These are phyloP conservation scores for Hafferia zeledoni DNA, from an alignment of 2,797 vertebrate species.

Conservation along the genomic window DNA sequence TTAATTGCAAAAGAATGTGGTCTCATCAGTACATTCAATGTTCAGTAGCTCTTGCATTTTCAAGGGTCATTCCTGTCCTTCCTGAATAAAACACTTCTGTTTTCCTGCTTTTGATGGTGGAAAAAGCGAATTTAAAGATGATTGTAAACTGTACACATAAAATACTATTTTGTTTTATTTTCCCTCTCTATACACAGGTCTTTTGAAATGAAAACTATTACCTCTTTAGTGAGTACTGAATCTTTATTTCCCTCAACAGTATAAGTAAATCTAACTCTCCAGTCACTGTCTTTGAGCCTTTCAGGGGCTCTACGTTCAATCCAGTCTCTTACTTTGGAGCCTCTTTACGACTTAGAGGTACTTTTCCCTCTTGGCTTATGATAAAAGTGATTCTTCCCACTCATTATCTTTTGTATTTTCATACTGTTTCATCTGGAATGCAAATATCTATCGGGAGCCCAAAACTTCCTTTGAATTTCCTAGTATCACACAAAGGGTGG, in stretches of 20 bases:
- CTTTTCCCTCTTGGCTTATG: slow-evolving; percentile 51
- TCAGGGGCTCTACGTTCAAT: slow-evolving; percentile 28
- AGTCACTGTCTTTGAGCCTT: background rate
- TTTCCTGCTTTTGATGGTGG: background rate
- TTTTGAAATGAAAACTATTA: background rate
- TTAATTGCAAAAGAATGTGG: background rate
- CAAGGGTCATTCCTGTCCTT: background rate
- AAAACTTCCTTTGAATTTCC: slow-evolving; percentile 9
- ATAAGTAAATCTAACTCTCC: background rate
- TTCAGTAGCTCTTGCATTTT: background rate
- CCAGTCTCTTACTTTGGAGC: slow-evolving; percentile 11
- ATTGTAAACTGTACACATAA: background rate
- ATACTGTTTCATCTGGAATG: slow-evolving; percentile 32
- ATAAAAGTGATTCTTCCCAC: slow-evolving; percentile 58
- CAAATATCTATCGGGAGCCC: slow-evolving; percentile 18
- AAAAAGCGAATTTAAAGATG: background rate
- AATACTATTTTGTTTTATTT: background rate
- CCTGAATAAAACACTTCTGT: background rate
- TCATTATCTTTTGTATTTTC: slow-evolving; percentile 34
- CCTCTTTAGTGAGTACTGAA: background rate
- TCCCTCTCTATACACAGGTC: background rate
- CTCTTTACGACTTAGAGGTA: background rate
- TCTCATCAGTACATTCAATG: background rate
- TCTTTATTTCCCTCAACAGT: background rate
- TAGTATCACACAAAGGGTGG: background rate